These are phyloP conservation scores for Hydropsyche tenuis DNA, from an alignment of 1,140 invertebrate species.

Conservation along the genomic window DNA sequence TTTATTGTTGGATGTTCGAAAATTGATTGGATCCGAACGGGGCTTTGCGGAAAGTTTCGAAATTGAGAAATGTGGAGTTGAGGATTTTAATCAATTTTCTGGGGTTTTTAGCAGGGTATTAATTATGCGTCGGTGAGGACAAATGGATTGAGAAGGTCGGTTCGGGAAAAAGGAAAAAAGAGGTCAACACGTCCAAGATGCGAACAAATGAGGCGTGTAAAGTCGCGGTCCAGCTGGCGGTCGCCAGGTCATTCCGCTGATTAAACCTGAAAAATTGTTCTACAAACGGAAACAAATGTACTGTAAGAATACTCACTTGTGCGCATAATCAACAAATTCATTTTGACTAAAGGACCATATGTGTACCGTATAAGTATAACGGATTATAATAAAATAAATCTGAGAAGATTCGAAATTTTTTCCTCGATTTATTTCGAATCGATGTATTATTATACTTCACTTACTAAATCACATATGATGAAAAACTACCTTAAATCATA, in stretches of 20 bases:
- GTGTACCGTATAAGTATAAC: too few species aligned
- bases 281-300: slow-evolving; percentile 14
- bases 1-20: background rate
- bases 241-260: slow-evolving; percentile 25
- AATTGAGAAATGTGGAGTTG: too few species aligned
- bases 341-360: too few species aligned
- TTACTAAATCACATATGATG: too few species aligned
- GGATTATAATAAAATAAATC: too few species aligned
- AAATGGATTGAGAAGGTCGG: slow-evolving; percentile 7
- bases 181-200: slow-evolving; percentile 15
- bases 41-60: too few species aligned
- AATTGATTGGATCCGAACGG: too few species aligned
- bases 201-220: slow-evolving; percentile 20
- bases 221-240: background rate
- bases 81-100: background rate
- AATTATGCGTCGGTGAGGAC: slow-evolving; percentile 7
- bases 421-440: too few species aligned
- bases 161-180: background rate
- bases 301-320: background rate
- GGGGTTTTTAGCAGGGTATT: slow-evolving; percentile 5
- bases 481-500: too few species aligned
- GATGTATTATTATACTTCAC: too few species aligned
- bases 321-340: background rate
- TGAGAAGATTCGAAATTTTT: too few species aligned
- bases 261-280: slow-evolving; percentile 31